These are phyloP conservation scores for Macquaria ambigua DNA, from an alignment of 2,113 vertebrate genomes.

Conservation along the genomic window DNA sequence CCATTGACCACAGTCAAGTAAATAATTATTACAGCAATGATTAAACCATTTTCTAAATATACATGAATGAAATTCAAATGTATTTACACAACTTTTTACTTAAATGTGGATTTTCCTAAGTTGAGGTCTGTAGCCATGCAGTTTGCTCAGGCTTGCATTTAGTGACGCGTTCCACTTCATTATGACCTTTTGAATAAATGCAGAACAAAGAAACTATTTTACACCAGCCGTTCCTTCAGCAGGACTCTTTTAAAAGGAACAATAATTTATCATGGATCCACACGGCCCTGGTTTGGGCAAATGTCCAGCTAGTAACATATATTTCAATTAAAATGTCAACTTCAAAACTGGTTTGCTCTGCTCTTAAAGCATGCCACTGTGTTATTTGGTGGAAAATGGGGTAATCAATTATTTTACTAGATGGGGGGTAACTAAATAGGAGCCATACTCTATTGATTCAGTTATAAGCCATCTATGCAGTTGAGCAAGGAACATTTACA, in stretches of 20 bases:
- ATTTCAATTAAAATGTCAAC: not conserved
- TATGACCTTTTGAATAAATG: not conserved
- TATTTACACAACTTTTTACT: not conserved
- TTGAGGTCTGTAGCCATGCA: not conserved
- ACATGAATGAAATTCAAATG: not conserved
- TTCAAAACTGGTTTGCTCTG: not conserved
- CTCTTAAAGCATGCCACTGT: not conserved
- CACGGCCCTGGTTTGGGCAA: not conserved
- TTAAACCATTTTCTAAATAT: not conserved
- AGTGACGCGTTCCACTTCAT: not conserved
- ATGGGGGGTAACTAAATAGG: slow-evolving; percentile 9
- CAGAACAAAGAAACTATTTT: not conserved
- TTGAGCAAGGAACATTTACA: not conserved
- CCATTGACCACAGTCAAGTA: not conserved
- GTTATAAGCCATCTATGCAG: not conserved
- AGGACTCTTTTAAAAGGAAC: not conserved
- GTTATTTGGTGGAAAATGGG: slow-evolving; percentile 3
- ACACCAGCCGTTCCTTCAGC: not conserved
- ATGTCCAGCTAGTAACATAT: not conserved
- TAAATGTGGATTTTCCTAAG: not conserved
- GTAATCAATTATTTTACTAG: slow-evolving; percentile 3
- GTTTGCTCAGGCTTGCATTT: not conserved
- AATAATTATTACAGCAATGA: not conserved
- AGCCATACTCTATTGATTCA: slow-evolving; percentile 16
- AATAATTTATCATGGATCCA: not conserved